phyloP scores from a whole-genome alignment of 2,888 invertebrate genomes.

The Chydorus sphaericus region DNA sequence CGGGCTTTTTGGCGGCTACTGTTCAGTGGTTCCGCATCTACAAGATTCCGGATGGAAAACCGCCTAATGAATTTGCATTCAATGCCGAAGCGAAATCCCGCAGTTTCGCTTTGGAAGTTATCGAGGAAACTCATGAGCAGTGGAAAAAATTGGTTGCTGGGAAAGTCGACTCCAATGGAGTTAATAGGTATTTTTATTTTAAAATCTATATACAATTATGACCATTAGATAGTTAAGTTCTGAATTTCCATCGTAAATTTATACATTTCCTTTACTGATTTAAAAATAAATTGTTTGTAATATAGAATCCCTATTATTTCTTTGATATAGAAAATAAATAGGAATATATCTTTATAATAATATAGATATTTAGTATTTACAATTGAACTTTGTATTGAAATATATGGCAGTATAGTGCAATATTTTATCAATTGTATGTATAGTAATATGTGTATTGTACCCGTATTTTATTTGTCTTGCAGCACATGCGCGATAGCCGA shows the following conservation, averaged over 20 bases:
- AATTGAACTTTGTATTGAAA: no score
- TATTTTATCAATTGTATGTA: no score
- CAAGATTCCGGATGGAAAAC: conserved; percentile 96
- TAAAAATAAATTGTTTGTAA: no score
- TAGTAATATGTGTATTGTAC: no score
- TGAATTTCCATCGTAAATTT: no score
- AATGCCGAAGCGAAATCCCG: conserved; percentile 82
- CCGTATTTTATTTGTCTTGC: conserved; percentile 22
- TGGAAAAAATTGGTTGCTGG: conserved; percentile 52
- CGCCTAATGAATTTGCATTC: conserved; percentile 93
- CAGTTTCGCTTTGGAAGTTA: conserved; percentile 62
- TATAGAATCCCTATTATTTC: no score
- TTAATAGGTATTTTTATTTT: neutral
- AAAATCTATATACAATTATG: neutral
- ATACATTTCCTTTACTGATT: no score
- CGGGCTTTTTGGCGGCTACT: conserved; percentile 90
- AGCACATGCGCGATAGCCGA: conserved; percentile 54
- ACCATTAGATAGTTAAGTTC: no score
- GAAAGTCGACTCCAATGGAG: conserved; percentile 40
- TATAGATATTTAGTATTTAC: no score
- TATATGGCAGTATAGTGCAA: no score
- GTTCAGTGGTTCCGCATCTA: conserved; percentile 98
- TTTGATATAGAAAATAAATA: no score
- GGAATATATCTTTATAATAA: no score
- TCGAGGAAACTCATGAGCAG: conserved; percentile 63